These are phyloP conservation scores for Sinopyrophorus schimmeli DNA, from an alignment of 2,888 invertebrate species.

Conservation along the genomic window DNA sequence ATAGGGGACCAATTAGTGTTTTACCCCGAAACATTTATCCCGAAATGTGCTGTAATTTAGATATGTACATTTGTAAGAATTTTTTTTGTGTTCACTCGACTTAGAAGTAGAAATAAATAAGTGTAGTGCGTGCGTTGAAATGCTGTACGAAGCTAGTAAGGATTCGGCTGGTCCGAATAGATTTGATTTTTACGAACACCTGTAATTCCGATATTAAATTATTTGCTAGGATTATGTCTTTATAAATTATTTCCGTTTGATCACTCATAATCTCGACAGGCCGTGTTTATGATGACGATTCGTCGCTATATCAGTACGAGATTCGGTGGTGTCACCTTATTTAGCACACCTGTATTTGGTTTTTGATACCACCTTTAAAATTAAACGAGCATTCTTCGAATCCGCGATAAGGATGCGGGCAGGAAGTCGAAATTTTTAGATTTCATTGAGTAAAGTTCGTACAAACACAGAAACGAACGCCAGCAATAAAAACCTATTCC, in stretches of 20 bases:
- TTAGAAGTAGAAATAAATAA: constrained; percentile 24
- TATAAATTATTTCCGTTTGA: constrained; percentile 24
- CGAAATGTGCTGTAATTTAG: constrained; percentile 45
- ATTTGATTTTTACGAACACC: constrained; percentile 14
- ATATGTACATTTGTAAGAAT: constrained; percentile 45
- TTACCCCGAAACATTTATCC: constrained; percentile 27
- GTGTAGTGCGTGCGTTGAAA: constrained; percentile 20
- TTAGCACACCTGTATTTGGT: constrained; percentile 5
- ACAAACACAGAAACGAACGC: too few species aligned
- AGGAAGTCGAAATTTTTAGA: too few species aligned
- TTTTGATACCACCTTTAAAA: neutral
- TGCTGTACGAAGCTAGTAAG: too few species aligned
- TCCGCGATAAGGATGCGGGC: too few species aligned
- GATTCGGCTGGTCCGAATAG: constrained; percentile 48
- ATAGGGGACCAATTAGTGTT: constrained; percentile 41
- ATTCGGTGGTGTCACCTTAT: constrained; percentile 3
- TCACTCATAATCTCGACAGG: constrained; percentile 20
- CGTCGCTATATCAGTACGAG: neutral
- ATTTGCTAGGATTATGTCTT: constrained; percentile 20
- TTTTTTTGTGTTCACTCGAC: constrained; percentile 55
- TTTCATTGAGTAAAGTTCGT: too few species aligned
- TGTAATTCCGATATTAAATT: constrained; percentile 25
- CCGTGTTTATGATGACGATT: constrained; percentile 11
- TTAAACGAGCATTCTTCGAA: constrained; percentile 8
- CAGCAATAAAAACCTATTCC: too few species aligned